Base-by-base conservation (phyloP, 1,140 invertebrate species). In the Heliconius congener region DNA sequence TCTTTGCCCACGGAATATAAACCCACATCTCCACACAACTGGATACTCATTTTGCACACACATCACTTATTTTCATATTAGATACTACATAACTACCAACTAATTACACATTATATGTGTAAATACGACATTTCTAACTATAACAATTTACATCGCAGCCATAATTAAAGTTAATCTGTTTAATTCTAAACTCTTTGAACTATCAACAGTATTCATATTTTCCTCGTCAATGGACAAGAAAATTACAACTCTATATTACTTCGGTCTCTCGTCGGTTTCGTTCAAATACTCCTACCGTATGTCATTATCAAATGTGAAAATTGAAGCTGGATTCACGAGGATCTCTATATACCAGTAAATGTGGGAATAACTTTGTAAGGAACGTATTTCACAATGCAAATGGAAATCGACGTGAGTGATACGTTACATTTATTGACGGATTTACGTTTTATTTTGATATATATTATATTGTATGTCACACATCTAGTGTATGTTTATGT, bases 201-300 rank as follows among this genome's bases (percentile, higher is more conserved):
- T 72, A 77, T 80, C 46, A 27, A 23, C 77, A 78, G 71, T 72
- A 73, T 73, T 79, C 78, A 80, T 78, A 82, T 82, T 82, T 82
- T 82, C 81, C 81, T 60, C 81, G 76, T 46, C 81, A 77, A 79
- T 82, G 81, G 77, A 77, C 75, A 71, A 77, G 81, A 82, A 82
- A 82, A 82, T 82, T 82, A 80, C 75, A 73, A 78, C 60, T 46
- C 13, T 78, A 81, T 81, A 81, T 81, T 77, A 81, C 79, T 74
- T 27, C 23, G 27, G 71, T 74, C 55, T 60, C 76, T 60, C 74
- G 71, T 66, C 50, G 70, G 76, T 50, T 71, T 71, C 75, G 66
- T 73, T 73, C 72, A 73, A 73, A 73, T 50, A 73, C 42, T 27
- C 42, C 3, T 46, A 73, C 13, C 42, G 72, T 71, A 73, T 73